These are phyloP conservation scores for Xiphophorus couchianus DNA, from an alignment of 2,113 vertebrate genomes.

Conservation along the genomic window DNA sequence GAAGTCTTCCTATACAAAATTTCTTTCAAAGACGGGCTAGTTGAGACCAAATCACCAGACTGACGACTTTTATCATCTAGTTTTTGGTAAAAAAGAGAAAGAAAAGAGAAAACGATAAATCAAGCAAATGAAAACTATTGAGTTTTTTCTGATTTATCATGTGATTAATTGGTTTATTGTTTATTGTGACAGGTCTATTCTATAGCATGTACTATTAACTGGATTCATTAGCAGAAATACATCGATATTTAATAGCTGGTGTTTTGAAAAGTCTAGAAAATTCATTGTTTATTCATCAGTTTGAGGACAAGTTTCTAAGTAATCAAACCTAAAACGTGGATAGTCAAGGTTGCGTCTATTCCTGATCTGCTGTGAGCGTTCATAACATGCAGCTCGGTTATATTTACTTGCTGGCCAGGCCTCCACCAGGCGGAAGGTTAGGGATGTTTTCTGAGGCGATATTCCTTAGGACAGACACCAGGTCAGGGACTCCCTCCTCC, in stretches of 20 bases:
- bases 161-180: no score
- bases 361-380: background rate
- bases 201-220: no score
- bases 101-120: no score
- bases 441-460: constrained; percentile 96
- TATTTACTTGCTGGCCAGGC: constrained; percentile 96
- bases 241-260: background rate
- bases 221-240: no score
- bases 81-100: no score
- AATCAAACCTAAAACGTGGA: background rate
- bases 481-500: constrained; percentile 93
- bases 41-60: no score
- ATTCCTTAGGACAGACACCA: constrained; percentile 94
- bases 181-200: no score
- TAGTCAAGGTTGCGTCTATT: background rate
- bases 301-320: background rate
- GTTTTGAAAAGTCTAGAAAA: background rate
- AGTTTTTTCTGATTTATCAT: no score
- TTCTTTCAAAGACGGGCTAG: no score
- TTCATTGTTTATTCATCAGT: background rate
- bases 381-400: background rate
- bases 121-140: no score
- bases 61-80: no score
- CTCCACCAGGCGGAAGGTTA: constrained; percentile 97
- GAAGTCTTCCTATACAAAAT: no score